Base-by-base conservation (phyloP, 2,888 invertebrate genomes). In the Cephalotes varians region DNA sequence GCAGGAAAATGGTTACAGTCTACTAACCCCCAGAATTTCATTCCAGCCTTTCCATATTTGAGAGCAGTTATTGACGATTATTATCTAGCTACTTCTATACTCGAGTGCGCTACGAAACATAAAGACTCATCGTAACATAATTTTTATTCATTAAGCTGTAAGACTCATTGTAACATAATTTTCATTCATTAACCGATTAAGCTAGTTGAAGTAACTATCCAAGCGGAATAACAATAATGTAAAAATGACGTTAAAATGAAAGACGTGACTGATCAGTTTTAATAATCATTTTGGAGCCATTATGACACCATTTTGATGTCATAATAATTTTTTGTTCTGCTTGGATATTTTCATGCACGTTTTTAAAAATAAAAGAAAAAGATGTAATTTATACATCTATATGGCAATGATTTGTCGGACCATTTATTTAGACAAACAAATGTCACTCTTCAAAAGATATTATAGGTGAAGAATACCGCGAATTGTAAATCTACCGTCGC, bases 401-500 rank as follows among this genome's bases (percentile, higher is more conserved):
- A 44, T 18, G 34, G 1, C 54, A 54, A 1, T 44, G 31, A 21
- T 47, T 31, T 49, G 9, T 9, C 47, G 3, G 34, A 7, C 15
- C 7, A 34, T 18, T 34, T 34, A 44, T 62, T 47, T 34, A 0
- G 6, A 28, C 12, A 31, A 60, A 44, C 21, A 21, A 10, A 60
- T 56, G 5, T 18, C 37, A 9, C 0, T 5, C 10, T 3, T 58
- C 34, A 18, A 73, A 62, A 49, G 12, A 60, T 18, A 60, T 51
- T 44, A 15, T 21, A 51, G n/a, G 37, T 6, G 15, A 76, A 12
- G 21, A 62, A 28, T 25, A 3, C 44, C 12, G 15, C 10, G 18
- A 69, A 25, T 56, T 44, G n/a, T 79, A 79, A 69, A 69, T 67
- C 44, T 44, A 34, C 18, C 64, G 64, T 12, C 40, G 44, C 56